A percentile compares a stretch with the other conserved stretches of the same genome.
phyloP scores from a whole-genome alignment of 2,113 vertebrate genomes.

The Hemiprocne comata region DNA sequence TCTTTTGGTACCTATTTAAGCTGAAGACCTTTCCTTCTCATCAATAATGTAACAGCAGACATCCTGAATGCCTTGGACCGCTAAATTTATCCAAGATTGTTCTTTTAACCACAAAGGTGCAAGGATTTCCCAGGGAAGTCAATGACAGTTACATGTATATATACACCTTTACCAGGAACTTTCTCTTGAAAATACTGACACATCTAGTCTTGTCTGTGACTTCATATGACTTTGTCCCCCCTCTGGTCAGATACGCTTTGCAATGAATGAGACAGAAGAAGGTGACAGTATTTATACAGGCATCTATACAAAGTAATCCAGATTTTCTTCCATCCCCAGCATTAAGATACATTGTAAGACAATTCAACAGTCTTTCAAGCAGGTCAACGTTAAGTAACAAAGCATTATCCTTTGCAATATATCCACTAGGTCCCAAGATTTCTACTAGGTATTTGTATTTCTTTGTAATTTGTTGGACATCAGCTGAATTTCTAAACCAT shows the following conservation, averaged over 20 bases:
- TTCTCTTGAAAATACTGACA: conserved; percentile 4
- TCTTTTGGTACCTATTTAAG: background rate
- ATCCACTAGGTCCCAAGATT: background rate
- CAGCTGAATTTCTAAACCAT: background rate
- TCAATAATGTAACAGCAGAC: background rate
- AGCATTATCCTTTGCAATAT: background rate
- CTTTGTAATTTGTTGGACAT: background rate
- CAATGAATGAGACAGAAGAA: background rate
- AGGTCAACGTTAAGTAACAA: background rate
- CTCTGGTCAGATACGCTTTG: background rate
- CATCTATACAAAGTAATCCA: background rate
- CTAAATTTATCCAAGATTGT: background rate
- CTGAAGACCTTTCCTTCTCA: background rate
- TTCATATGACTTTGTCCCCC: background rate
- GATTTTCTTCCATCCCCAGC: background rate
- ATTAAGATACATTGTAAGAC: background rate
- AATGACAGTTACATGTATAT: background rate
- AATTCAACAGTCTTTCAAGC: background rate
- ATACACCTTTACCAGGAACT: background rate
- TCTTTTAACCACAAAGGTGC: background rate
- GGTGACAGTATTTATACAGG: background rate
- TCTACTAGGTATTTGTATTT: background rate
- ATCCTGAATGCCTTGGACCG: background rate
- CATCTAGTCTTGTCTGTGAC: background rate
- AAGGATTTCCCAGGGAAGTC: conserved; percentile 10